Evolutionary conservation across 2,797 vertebrate species (phyloP), one percentile per base, ranked within the genome.

Genomic region (Gymnothorax javanicus): DNA sequence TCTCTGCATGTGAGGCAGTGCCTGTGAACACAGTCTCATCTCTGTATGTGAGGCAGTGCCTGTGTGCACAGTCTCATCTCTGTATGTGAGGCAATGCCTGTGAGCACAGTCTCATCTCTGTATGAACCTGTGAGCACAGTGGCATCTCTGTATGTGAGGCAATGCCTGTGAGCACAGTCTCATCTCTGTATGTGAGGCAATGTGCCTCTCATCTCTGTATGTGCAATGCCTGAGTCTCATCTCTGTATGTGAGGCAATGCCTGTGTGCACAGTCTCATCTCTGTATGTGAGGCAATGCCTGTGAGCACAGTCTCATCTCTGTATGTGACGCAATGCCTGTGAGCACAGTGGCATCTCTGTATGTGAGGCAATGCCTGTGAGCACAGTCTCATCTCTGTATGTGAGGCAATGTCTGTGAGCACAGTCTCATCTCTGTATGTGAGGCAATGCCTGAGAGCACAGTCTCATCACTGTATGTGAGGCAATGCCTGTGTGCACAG

Each of bases 191-290:
- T n/a, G 23, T 25, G 67, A 71, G 7, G 71, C n/a, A 50, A 86
- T 93, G 91, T 93, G 91, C 89, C 92, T 89, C 87, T 90, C 89
- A 88, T 83, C 83, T 89, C 59, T 84, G 33, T 43, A 43, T 43
- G 33, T 43, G 33, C 33, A 43, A 43, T 43, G 33, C 33, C 33
- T 43, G 33, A 43, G 12, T n/a, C 58, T n/a, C 23, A 43, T 43
- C 33, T 43, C 33, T 43, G 33, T 43, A 43, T 43, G 33, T 43
- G 33, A 43, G 33, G 33, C 52, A 64, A 50, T 69, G 43, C 20
- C 20, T 69, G 84, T 25, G 43, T 9, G 67, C 67, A 67, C 20
- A 50, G 13, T 54, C 50, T 17, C 62, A 23, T 4, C n/a, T 33
- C 60, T 9, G n/a, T 57, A 52, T n/a, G 20, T 25, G 67, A 71